Conservation (phyloP, 1,140 invertebrate species). For the Bilobella aurantiaca region DNA sequence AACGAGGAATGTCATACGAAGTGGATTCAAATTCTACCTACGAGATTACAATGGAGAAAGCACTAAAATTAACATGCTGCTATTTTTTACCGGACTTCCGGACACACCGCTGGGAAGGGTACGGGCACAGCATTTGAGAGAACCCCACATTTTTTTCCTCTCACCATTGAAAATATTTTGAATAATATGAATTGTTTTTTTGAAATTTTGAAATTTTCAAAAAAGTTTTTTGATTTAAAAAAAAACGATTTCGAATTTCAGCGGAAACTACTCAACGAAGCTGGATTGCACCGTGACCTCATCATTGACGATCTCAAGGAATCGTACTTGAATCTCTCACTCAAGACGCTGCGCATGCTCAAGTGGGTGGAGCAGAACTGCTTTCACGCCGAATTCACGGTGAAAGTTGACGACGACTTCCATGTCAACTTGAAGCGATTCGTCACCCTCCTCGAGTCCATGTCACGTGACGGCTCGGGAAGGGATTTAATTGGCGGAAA, state of each 20-base stretch:
- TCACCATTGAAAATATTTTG: no score
- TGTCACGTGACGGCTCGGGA: neutral
- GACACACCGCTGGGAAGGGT: neutral
- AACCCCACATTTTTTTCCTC: neutral
- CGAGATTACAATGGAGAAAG: neutral
- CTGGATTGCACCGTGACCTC: slow-evolving; percentile 38
- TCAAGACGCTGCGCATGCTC: slow-evolving; percentile 41
- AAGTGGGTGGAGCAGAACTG: slow-evolving; percentile 40
- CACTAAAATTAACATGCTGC: neutral
- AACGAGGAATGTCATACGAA: neutral
- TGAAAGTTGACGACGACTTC: slow-evolving; percentile 46
- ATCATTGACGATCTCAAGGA: slow-evolving; percentile 41
- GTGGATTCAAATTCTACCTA: neutral
- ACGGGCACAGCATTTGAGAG: neutral
- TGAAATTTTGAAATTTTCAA: no score
- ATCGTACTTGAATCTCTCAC: slow-evolving; percentile 44
- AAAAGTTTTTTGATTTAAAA: no score
- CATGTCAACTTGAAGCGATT: slow-evolving; percentile 41
- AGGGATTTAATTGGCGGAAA: slow-evolving; percentile 25
- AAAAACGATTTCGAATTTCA: no score
- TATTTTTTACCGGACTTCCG: neutral
- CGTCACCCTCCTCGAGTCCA: slow-evolving; percentile 21
- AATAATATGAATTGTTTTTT: no score
- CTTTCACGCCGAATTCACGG: slow-evolving; percentile 36
- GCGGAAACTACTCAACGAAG: slow-evolving; percentile 15